Conservation (phyloP, 1,140 invertebrate genomes). For the Calosoma granatense region DNA sequence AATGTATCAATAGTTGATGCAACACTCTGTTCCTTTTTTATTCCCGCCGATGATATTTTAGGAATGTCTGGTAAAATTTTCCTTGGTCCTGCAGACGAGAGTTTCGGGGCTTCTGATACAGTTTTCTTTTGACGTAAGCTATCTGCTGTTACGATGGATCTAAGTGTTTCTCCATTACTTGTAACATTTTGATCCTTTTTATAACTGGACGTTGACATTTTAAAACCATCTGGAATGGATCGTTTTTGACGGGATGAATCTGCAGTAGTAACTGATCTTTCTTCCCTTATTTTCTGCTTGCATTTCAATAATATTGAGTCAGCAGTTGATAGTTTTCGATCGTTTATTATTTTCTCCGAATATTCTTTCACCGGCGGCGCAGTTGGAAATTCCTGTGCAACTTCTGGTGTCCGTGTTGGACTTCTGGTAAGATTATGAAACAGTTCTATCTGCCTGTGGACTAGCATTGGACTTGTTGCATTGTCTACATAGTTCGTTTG, state of each 20-base stretch:
- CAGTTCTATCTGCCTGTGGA: conserved; percentile 49
- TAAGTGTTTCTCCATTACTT: background rate
- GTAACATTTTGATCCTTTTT: too few relatives aligned
- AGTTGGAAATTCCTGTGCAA: conserved; percentile 9
- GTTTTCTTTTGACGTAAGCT: too few relatives aligned
- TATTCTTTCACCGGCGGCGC: conserved; percentile 9
- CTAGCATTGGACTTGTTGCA: conserved; percentile 36
- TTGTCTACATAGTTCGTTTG: conserved; percentile 38
- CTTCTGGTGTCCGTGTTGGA: conserved; percentile 14
- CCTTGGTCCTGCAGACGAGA: too few relatives aligned
- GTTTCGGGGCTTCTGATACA: too few relatives aligned
- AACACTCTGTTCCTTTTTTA: background rate
- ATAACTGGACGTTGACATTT: background rate
- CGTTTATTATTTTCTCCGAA: background rate
- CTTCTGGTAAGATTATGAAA: conserved; percentile 44
- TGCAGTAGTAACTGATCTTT: conserved; percentile 11
- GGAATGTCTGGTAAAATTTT: too few relatives aligned
- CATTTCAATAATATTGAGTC: conserved; percentile 9
- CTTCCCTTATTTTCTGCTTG: background rate
- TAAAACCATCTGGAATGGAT: background rate
- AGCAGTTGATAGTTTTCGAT: conserved; percentile 12
- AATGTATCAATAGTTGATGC: background rate
- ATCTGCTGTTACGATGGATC: too few relatives aligned
- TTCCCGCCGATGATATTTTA: background rate
- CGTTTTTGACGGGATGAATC: background rate